These are phyloP conservation scores for Steromphala cineraria DNA, from an alignment of 2,888 invertebrate species.

Conservation along the genomic window DNA sequence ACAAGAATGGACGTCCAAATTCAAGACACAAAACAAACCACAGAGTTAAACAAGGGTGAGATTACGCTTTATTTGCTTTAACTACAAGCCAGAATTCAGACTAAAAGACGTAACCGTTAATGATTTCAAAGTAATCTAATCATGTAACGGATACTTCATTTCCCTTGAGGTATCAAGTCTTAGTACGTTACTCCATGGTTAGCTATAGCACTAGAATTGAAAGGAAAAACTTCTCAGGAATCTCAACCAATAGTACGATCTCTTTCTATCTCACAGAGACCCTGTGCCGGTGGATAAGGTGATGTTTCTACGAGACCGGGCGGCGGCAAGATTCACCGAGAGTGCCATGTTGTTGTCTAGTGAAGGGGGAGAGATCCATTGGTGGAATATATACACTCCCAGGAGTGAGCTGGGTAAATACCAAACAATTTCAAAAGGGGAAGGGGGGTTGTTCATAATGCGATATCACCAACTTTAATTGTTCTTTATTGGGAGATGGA, in stretches of 20 bases:
- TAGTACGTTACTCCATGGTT: too few species aligned
- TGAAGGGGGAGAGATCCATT: constrained; percentile 71
- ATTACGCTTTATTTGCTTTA: background rate
- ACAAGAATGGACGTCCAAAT: constrained; percentile 64
- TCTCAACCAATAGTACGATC: background rate
- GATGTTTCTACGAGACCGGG: constrained; percentile 67
- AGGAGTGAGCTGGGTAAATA: constrained; percentile 65
- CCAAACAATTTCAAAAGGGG: too few species aligned
- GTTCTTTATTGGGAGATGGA: too few species aligned
- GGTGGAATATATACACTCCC: constrained; percentile 71
- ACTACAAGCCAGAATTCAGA: too few species aligned
- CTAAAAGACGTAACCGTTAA: too few species aligned
- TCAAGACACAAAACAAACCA: constrained; percentile 69
- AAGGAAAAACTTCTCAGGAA: background rate
- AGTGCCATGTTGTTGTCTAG: constrained; percentile 72
- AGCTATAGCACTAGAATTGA: too few species aligned
- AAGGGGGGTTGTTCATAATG: too few species aligned
- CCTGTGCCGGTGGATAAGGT: constrained; percentile 72
- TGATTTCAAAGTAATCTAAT: too few species aligned
- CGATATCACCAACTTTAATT: too few species aligned
- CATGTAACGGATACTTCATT: too few species aligned
- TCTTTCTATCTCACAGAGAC: constrained; percentile 53
- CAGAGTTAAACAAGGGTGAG: constrained; percentile 66
- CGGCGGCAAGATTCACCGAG: constrained; percentile 56
- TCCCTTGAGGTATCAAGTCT: too few species aligned